Evolutionary conservation across 2,113 vertebrate genomes (phyloP).

Genomic region (Nannospalax galili): DNA sequence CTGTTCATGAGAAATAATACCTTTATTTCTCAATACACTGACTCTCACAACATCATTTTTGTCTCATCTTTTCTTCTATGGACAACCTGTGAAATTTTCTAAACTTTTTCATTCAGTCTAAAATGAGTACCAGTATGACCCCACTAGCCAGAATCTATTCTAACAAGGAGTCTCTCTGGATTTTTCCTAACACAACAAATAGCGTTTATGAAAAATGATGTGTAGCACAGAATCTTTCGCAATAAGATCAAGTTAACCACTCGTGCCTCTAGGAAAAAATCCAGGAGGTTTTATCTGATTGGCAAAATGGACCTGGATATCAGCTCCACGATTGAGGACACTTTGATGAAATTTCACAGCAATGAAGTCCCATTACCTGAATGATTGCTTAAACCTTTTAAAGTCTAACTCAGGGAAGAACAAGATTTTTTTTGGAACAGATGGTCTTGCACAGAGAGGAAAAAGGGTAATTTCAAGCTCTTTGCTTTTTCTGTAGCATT

Average conservation of each 20-base stretch:
- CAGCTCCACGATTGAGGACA: conserved; percentile 79
- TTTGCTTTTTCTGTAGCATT: conserved; percentile 60
- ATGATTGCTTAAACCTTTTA: conserved; percentile 80
- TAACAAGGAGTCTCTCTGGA: conserved; percentile 78
- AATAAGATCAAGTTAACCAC: conserved; percentile 83
- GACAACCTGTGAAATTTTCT: conserved; percentile 59
- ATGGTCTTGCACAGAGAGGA: conserved; percentile 55
- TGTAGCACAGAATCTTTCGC: conserved; percentile 82
- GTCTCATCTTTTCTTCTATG: conserved; percentile 43
- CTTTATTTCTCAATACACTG: conserved; percentile 26
- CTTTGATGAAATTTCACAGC: conserved; percentile 85
- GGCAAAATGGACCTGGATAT: conserved; percentile 83
- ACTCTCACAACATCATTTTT: conserved; percentile 21
- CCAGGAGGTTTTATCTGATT: conserved; percentile 85
- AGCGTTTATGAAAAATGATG: conserved; percentile 84
- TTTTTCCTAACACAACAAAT: conserved; percentile 81
- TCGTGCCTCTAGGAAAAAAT: conserved; percentile 78
- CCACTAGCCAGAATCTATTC: conserved; percentile 62
- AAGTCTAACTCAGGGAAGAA: conserved; percentile 73
- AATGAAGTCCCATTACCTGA: conserved; percentile 82
- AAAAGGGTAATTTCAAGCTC: conserved; percentile 59
- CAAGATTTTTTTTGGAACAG: conserved; percentile 56
- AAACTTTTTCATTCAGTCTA: conserved; percentile 67
- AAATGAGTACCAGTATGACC: conserved; percentile 29
- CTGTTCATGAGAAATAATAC: conserved; percentile 24